Evolutionary conservation across 2,888 invertebrate species (phyloP), one percentile per base, ranked within the genome.

Genomic region (Autographa pulchrina): DNA sequence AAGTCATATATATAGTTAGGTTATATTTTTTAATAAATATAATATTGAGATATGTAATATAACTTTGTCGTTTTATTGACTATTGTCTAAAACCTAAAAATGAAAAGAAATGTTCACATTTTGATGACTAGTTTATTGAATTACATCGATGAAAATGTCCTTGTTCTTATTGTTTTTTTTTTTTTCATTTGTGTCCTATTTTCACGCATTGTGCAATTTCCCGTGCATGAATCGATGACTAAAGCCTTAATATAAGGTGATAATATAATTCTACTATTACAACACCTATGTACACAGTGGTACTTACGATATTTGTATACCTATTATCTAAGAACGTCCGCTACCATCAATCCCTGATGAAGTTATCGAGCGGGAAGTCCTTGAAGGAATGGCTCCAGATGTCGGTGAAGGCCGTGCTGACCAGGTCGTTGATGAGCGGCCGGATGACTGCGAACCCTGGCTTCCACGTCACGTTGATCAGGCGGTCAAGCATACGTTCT

Each of bases 401-500:
- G 75, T 98, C 97, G 0, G 98, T 98, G 91, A 98, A 98, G 8
- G 98, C 98, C 0, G 97, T 97, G 89, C 98, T 97, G 75, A 98
- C 98, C 73, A 98, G 94, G 89, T 98, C 98, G 91, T 98, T 98
- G 86, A 98, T 98, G 64, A 98, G 92, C 0, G 98, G 98, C 74
- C 97, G 96, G 66, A 98, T 96, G 56, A 98, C 94, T 1, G 97
- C 97, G 86, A 98, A 97, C 41, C 98, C 98, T 0, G 98, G 97
- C 85, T 97, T 97, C 98, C 98, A 98, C 38, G 97, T 96, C 18
- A 96, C 96, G 91, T 98, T 98, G 88, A 98, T 98, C 54, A 98
- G 94, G 62, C 97, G 96, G 89, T 98, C 98, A 61, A 98, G 92
- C 78, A 98, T 92, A 75, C 96, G 94, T 88, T 97, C 97, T 97